phyloP scores from a whole-genome alignment of 2,113 vertebrate species.

The Mirounga angustirostris region DNA sequence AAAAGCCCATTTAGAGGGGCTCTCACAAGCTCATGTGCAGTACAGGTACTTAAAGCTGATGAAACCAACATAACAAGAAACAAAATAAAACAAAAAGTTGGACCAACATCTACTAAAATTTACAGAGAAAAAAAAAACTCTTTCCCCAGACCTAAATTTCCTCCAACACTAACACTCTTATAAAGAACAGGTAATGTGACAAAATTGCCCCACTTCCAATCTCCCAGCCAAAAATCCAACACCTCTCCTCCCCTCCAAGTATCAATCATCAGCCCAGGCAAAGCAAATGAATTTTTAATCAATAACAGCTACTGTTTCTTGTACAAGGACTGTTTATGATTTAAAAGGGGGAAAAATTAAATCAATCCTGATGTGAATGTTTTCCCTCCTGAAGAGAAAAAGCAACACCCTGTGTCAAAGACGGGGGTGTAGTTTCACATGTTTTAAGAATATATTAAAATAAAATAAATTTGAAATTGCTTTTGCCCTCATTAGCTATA shows the following conservation, averaged over 20 bases:
- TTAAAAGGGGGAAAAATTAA: slow-evolving; percentile 86
- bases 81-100: slow-evolving; percentile 47
- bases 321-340: slow-evolving; percentile 89
- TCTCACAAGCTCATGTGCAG: slow-evolving; percentile 68
- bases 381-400: slow-evolving; percentile 86
- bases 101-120: slow-evolving; percentile 77
- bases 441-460: slow-evolving; percentile 83
- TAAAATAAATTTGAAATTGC: slow-evolving; percentile 85
- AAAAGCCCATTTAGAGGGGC: slow-evolving; percentile 82
- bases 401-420: slow-evolving; percentile 83
- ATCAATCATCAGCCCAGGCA: slow-evolving; percentile 88
- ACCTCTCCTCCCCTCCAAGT: slow-evolving; percentile 82
- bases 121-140: slow-evolving; percentile 73
- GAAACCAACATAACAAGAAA: neutral
- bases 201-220: slow-evolving; percentile 77
- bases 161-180: slow-evolving; percentile 84
- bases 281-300: slow-evolving; percentile 90
- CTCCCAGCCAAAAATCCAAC: slow-evolving; percentile 78
- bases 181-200: slow-evolving; percentile 87
- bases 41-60: slow-evolving; percentile 66
- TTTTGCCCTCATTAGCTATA: slow-evolving; percentile 81
- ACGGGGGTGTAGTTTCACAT: slow-evolving; percentile 19
- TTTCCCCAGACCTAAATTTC: slow-evolving; percentile 46
- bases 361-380: slow-evolving; percentile 89
- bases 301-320: slow-evolving; percentile 92